phyloP scores from a whole-genome alignment of 2,113 vertebrate species.

The Tonatia bakeri region DNA sequence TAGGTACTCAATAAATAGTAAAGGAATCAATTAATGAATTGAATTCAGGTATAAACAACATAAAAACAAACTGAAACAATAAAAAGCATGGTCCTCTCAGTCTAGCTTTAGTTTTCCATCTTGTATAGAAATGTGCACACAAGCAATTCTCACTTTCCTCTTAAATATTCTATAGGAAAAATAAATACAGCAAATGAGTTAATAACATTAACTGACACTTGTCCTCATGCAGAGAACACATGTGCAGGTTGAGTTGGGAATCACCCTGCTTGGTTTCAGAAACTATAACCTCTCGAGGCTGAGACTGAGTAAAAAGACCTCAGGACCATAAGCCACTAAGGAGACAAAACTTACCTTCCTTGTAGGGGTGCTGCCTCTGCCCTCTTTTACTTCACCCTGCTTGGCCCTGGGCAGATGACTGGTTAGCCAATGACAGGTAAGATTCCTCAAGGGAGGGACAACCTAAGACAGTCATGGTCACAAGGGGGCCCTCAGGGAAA shows the following conservation, averaged over 20 bases:
- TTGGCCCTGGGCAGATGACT: too few species aligned
- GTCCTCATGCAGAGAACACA: background rate
- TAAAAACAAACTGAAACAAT: background rate
- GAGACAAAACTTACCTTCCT: too few species aligned
- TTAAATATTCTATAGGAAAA: slow-evolving; percentile 6
- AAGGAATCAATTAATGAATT: background rate
- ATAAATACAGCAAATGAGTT: background rate
- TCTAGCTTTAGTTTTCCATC: background rate
- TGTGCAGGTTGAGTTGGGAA: background rate
- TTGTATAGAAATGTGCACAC: background rate
- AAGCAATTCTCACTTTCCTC: background rate
- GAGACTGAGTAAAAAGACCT: too few species aligned
- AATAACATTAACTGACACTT: background rate
- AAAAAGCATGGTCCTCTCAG: background rate
- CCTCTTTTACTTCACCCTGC: too few species aligned
- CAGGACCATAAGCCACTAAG: too few species aligned
- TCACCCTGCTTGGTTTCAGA: too few species aligned
- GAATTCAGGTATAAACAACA: background rate
- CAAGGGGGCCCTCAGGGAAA: too few species aligned
- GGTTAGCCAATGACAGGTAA: too few species aligned
- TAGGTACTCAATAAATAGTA: background rate
- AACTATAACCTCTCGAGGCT: too few species aligned
- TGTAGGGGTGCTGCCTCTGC: too few species aligned
- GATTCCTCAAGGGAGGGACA: too few species aligned
- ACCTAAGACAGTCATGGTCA: too few species aligned